Conservation (phyloP, 2,888 invertebrate genomes). For the Spodoptera littoralis region DNA sequence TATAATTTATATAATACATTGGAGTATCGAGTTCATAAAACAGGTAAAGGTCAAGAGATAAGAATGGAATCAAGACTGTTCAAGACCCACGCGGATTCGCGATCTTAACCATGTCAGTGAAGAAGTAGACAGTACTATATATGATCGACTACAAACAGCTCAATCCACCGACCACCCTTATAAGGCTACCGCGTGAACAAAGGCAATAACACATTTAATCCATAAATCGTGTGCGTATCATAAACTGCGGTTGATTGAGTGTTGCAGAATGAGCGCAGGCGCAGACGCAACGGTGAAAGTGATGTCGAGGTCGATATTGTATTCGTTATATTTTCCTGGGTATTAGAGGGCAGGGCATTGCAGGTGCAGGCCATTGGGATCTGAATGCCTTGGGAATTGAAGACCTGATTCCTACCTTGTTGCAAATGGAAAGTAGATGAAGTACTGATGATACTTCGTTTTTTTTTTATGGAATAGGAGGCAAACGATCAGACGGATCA, state of each 20-base stretch:
- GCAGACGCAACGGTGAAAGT: constrained; percentile 53
- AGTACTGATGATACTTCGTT: too few relatives aligned
- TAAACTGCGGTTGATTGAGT: constrained; percentile 42
- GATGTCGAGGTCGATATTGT: constrained; percentile 44
- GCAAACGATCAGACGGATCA: too few relatives aligned
- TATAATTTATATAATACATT: too few relatives aligned
- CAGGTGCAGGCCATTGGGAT: neutral
- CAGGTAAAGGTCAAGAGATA: too few relatives aligned
- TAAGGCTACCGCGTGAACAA: constrained; percentile 5
- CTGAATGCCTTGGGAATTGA: neutral
- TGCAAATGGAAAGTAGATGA: too few relatives aligned
- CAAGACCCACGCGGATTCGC: too few relatives aligned
- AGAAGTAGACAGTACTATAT: too few relatives aligned
- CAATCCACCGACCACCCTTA: neutral
- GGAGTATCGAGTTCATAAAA: too few relatives aligned
- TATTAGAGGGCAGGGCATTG: neutral
- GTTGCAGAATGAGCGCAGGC: constrained; percentile 35
- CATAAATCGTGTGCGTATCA: constrained; percentile 25
- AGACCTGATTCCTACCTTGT: neutral
- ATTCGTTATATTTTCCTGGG: constrained; percentile 18
- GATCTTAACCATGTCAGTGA: too few relatives aligned
- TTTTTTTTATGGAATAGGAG: too few relatives aligned
- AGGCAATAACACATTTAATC: constrained; percentile 19
- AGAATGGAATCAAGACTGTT: too few relatives aligned
- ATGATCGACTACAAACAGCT: too few relatives aligned